These are phyloP conservation scores for Hiodon tergisus DNA, from an alignment of 2,113 vertebrate species.

Conservation along the genomic window DNA sequence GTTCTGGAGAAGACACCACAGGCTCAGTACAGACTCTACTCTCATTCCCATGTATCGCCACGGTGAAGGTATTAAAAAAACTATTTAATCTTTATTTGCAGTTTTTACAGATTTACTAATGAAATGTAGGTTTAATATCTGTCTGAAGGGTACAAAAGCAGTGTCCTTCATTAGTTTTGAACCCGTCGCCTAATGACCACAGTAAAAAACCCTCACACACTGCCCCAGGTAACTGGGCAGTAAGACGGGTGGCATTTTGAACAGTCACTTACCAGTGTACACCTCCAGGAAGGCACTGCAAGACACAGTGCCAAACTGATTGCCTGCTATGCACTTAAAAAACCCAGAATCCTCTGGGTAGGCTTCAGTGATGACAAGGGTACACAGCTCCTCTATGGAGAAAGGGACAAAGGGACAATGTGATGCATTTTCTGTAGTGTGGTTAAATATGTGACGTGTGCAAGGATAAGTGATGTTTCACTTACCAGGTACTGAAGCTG, in stretches of 20 bases:
- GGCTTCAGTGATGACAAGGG: conserved; percentile 81
- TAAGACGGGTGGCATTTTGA: background rate
- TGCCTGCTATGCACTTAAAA: conserved; percentile 78
- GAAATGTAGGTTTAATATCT: background rate
- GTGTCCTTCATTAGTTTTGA: background rate
- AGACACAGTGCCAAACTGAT: conserved; percentile 67
- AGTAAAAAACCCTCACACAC: too few relatives aligned
- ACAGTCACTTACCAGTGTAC: conserved; percentile 63
- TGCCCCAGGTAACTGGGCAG: background rate
- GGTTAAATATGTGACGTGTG: background rate
- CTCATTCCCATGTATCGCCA: background rate
- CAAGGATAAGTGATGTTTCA: background rate
- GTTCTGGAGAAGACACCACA: conserved; percentile 40
- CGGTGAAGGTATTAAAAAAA: too few relatives aligned
- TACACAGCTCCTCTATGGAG: conserved; percentile 77
- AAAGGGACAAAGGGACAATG: background rate
- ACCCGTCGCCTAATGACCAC: too few relatives aligned
- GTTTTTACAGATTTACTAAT: background rate
- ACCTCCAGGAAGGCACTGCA: conserved; percentile 72
- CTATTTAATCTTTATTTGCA: too few relatives aligned
- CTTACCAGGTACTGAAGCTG: conserved; percentile 75
- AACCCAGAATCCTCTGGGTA: conserved; percentile 81
- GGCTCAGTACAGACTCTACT: background rate
- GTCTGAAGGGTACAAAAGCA: background rate
- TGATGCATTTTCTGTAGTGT: background rate